Evolutionary conservation across 2,797 vertebrate genomes (phyloP).

Genomic region (Chelon labrosus): DNA sequence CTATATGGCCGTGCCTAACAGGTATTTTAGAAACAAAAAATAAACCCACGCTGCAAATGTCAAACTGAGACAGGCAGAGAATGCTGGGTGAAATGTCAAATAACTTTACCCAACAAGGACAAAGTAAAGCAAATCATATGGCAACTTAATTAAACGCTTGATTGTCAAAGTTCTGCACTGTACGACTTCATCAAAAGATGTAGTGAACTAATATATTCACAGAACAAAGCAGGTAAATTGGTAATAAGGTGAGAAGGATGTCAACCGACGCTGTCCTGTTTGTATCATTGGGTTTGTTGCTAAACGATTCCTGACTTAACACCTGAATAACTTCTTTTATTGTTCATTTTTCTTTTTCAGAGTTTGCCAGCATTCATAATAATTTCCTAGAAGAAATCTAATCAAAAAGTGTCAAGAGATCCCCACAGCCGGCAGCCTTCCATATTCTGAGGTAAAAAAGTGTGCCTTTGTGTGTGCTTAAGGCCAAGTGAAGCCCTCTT

Average conservation of each 20-base stretch:
- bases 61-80: background rate
- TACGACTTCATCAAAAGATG: background rate
- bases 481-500: slow-evolving; percentile 25
- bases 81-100: background rate
- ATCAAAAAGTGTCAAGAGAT: background rate
- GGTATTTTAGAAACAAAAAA: background rate
- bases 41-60: background rate
- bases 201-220: background rate
- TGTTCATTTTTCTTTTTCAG: background rate
- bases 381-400: background rate
- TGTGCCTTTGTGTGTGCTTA: slow-evolving; percentile 5
- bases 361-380: background rate
- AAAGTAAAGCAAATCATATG: background rate
- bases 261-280: background rate
- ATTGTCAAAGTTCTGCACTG: background rate
- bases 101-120: background rate
- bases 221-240: background rate
- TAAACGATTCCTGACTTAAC: background rate
- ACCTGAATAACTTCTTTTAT: background rate
- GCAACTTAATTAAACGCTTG: background rate
- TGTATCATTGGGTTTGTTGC: background rate
- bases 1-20: background rate
- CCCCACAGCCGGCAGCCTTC: background rate
- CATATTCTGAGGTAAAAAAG: background rate
- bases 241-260: background rate